Base-by-base conservation (phyloP, 64 coral and sea anemone genomes). In the Montipora cactus region DNA sequence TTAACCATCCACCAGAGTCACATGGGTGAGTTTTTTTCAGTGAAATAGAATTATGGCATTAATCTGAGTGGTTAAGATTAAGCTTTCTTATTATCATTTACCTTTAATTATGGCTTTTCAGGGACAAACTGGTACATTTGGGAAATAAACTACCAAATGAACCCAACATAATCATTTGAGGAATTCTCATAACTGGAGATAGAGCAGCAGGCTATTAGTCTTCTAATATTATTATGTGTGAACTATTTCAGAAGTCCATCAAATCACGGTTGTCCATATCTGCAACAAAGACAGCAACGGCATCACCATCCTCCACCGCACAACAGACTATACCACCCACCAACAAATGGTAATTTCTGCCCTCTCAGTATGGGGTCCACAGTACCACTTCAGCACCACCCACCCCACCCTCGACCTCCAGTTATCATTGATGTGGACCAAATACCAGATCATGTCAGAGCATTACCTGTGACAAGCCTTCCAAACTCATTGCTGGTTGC, bases 401-500 rank as follows among this genome's bases (percentile, higher is more conserved):
- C 95, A 83, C 89, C 95, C 83, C 92, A 92, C 25, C 61, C 89
- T 61, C 90, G 87, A 49, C 81, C 93, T 13, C 83, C 96, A 46
- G 93, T 98, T 79, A 88, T 98, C 51, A 92, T 98, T 16, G 96
- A 98, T 67, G 80, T 93, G 53, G 96, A 98, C 59, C 96, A 94
- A 79, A 73, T 95, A 49, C 93, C 96, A 19, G 91, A 95, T 50
- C 96, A 92, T 79, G 92, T 98, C 22, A 79, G 96, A 10, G 89
- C 96, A 21, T 70, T 98, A 12, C 96, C 96, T 5, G 91, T 98
- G 22, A 98, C 96, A 71, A 98, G 89, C 74, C 93, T 98, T 89
- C 96, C 96, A 49, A 98, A 95, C 88, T 90, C 87, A 22, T 49
- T 98, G 5, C 74, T 98, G 59, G 93, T 98, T 15, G 94, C 92